Conservation (phyloP, 2,888 invertebrate genomes). For the Platynereis dumerilii region DNA sequence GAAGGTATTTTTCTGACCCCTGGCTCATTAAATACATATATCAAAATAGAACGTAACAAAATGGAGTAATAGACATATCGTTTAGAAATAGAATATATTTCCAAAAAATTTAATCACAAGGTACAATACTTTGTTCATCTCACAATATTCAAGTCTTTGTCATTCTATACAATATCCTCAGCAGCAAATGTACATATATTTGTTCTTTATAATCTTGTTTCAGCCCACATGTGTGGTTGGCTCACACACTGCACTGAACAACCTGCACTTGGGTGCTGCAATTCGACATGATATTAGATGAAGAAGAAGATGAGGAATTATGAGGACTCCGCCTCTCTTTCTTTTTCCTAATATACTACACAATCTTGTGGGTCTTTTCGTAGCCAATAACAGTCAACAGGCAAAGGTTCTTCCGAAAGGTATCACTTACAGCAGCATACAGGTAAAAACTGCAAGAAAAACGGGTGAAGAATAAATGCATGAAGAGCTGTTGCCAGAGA, state of each 20-base stretch:
- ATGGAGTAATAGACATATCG: no score
- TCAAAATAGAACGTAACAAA: no score
- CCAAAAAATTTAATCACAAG: no score
- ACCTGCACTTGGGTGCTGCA: constrained; percentile 1
- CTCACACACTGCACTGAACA: background rate
- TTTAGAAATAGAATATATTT: no score
- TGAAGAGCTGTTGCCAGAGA: background rate
- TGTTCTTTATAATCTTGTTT: no score
- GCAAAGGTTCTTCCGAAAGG: constrained; percentile 4
- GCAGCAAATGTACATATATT: no score
- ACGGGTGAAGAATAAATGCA: constrained; percentile 6
- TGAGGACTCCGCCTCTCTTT: background rate
- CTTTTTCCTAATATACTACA: background rate
- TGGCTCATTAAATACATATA: no score
- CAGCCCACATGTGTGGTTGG: no score
- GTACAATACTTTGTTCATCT: no score
- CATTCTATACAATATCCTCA: no score
- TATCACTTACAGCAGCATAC: background rate
- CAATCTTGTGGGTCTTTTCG: background rate
- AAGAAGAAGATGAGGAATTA: constrained; percentile 1
- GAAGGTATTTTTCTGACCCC: no score
- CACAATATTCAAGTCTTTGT: no score
- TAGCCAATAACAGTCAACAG: background rate
- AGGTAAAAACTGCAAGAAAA: background rate
- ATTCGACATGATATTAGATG: background rate